A percentile compares a stretch with the other conserved stretches of the same genome.
These are phyloP conservation scores for Anarrhichthys ocellatus DNA, from an alignment of 2,113 vertebrate genomes.

Conservation along the genomic window DNA sequence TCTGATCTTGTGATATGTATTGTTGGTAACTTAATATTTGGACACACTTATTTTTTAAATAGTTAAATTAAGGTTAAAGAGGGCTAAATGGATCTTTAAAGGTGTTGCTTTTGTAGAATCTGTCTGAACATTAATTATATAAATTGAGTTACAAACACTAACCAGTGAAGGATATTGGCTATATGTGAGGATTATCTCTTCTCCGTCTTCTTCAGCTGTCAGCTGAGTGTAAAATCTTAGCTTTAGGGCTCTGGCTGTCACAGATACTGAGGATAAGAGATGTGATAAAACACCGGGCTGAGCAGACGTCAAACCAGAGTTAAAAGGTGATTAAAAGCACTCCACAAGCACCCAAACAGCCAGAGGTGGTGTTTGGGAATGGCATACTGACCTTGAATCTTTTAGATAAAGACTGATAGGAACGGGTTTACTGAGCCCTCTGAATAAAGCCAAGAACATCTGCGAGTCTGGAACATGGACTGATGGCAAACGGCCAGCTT, in stretches of 20 bases:
- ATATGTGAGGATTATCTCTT: background rate
- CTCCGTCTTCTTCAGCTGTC: constrained; percentile 1
- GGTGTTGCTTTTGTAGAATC: background rate
- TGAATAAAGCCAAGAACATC: background rate
- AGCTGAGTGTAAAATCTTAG: constrained; percentile 27
- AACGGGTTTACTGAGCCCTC: background rate
- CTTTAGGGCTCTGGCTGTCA: constrained; percentile 13
- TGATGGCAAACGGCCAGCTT: background rate
- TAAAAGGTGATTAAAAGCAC: constrained; percentile 10
- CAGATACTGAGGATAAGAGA: constrained; percentile 35
- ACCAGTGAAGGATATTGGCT: background rate
- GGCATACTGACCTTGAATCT: constrained; percentile 55
- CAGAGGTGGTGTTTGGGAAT: constrained; percentile 3
- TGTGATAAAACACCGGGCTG: constrained; percentile 29
- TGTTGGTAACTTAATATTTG: background rate
- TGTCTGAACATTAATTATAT: background rate
- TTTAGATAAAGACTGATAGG: constrained; percentile 31
- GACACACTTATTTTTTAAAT: background rate
- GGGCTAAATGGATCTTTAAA: background rate
- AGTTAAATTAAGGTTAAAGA: background rate
- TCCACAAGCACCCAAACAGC: constrained; percentile 44
- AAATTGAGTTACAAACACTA: background rate
- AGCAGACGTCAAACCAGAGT: constrained; percentile 22
- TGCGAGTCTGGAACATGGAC: background rate
- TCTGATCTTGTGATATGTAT: background rate